Evolutionary conservation across 2,888 invertebrate genomes (phyloP), one percentile per base, ranked within the genome.

Genomic region (Hirtodrosophila alboralis): DNA sequence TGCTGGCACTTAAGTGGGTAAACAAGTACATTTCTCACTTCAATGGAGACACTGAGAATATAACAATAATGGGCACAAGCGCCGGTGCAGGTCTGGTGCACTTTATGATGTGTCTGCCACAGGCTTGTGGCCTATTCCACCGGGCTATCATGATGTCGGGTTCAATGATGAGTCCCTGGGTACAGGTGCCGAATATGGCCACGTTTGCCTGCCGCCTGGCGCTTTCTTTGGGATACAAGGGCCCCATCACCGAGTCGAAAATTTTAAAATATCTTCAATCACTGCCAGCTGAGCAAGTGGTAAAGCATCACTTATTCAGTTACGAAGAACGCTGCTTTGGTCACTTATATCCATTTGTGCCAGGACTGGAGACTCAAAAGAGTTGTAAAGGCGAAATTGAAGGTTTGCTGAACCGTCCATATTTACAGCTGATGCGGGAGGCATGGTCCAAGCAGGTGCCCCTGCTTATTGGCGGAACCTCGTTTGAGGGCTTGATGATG

Each of bases 61-160:
- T 90, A 2, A 92, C 92, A 0, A 77, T 92, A 7, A 92, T 92
- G 76, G 92, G 92, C 1, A 91, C 91, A 63, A 92, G 92, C 74
- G 92, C 92, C 10, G 92, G 92, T 3, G 91, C 88, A 5, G 90
- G 88, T 4, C 89, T 91, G 1, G 90, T 90, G 1, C 91, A 92
- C 66, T 91, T 89, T 41, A 86, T 92, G 75, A 86, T 91, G 66
- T 84, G 91, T 4, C 90, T 91, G 2, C 91, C 91, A 4, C 87
- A 91, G 80, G 87, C 91, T 0, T 90, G 89, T 76, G 85, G 80
- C 1, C 74, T 90, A 0, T 91, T 90, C 23, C 88, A 90, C 16
- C 87, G 87, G 37, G 88, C 84, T 14, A 88, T 90, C 13, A 63
- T 88, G 49, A 88, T 88, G 88, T 90, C 90, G 0, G 90, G 90